A percentile compares a stretch with the other conserved stretches of the same genome.
These are phyloP conservation scores for Falco columbarius DNA, from an alignment of 2,797 vertebrate genomes.

Conservation along the genomic window DNA sequence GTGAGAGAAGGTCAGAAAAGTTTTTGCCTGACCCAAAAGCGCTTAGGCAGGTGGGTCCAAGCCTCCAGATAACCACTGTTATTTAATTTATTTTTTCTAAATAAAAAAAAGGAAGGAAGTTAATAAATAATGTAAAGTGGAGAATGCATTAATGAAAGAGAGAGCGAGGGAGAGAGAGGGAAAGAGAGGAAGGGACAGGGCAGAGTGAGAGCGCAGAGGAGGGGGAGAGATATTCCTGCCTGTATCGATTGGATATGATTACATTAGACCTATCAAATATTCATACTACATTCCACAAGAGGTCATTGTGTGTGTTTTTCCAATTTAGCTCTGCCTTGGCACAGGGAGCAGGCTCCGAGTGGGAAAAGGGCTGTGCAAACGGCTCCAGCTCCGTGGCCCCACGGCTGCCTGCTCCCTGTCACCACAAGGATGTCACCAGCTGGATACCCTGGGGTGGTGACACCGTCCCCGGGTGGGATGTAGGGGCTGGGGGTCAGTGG, in stretches of 20 bases:
- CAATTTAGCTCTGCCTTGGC: slow-evolving; percentile 37
- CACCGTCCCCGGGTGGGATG: background rate
- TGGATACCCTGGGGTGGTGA: accelerated
- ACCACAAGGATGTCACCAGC: background rate
- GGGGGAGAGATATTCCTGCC: slow-evolving; percentile 71
- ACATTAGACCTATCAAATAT: slow-evolving; percentile 81
- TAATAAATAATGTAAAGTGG: slow-evolving; percentile 75
- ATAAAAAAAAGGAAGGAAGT: slow-evolving; percentile 72
- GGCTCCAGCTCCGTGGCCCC: background rate
- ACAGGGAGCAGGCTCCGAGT: background rate
- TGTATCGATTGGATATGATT: slow-evolving; percentile 77
- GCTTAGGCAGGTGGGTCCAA: background rate
- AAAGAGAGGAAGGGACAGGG: slow-evolving; percentile 49
- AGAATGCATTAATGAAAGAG: slow-evolving; percentile 79
- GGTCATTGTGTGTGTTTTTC: slow-evolving; percentile 70
- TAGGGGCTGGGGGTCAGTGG: background rate
- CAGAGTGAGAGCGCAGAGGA: slow-evolving; percentile 12
- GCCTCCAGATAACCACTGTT: slow-evolving; percentile 32
- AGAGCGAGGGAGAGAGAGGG: slow-evolving; percentile 40
- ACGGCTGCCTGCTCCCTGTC: background rate
- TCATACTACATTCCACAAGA: slow-evolving; percentile 77
- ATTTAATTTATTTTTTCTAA: slow-evolving; percentile 71
- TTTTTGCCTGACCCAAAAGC: background rate
- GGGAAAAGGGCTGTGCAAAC: background rate
- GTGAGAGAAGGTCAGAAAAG: slow-evolving; percentile 10